Percentiles rank a stretch among this genome's conserved stretches.
These are phyloP conservation scores for Pardosa pseudoannulata DNA, from an alignment of 2,888 invertebrate species.

Conservation along the genomic window DNA sequence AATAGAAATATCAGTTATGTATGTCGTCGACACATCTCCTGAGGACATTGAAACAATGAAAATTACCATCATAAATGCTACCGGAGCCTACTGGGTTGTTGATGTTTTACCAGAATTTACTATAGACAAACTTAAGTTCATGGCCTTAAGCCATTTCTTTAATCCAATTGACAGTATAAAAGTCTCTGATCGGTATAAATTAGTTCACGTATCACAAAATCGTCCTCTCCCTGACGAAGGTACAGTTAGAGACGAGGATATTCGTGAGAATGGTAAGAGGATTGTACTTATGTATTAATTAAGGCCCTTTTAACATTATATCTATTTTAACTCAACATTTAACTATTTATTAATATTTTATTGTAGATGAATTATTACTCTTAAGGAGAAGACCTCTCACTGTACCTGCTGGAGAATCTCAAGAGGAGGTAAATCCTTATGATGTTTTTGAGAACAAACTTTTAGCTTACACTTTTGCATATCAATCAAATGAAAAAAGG, in stretches of 20 bases:
- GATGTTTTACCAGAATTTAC: conserved; percentile 76
- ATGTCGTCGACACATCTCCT: conserved; percentile 63
- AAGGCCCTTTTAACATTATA: not conserved
- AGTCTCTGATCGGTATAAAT: conserved; percentile 77
- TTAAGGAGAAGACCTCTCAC: conserved; percentile 76
- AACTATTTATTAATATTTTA: not conserved
- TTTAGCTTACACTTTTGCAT: too few relatives aligned
- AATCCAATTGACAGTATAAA: conserved; percentile 77
- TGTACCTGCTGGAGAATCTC: conserved; percentile 79
- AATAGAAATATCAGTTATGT: conserved; percentile 55
- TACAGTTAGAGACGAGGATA: conserved; percentile 76
- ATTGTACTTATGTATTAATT: not conserved
- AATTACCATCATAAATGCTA: conserved; percentile 66
- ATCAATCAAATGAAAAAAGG: too few relatives aligned
- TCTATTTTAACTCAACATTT: not conserved
- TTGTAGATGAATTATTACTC: conserved; percentile 77
- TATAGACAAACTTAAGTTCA: conserved; percentile 78
- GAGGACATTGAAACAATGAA: conserved; percentile 70
- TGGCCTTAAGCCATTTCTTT: conserved; percentile 78
- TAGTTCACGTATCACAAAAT: conserved; percentile 77
- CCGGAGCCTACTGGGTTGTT: conserved; percentile 65
- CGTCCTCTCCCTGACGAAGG: conserved; percentile 77
- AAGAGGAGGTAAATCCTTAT: conserved; percentile 79
- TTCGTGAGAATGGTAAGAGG: conserved; percentile 69
- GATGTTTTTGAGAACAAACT: too few relatives aligned